Evolutionary conservation across 2,113 vertebrate genomes (phyloP), one percentile per base, ranked within the genome.

Genomic region (Cyprinus carpio): DNA sequence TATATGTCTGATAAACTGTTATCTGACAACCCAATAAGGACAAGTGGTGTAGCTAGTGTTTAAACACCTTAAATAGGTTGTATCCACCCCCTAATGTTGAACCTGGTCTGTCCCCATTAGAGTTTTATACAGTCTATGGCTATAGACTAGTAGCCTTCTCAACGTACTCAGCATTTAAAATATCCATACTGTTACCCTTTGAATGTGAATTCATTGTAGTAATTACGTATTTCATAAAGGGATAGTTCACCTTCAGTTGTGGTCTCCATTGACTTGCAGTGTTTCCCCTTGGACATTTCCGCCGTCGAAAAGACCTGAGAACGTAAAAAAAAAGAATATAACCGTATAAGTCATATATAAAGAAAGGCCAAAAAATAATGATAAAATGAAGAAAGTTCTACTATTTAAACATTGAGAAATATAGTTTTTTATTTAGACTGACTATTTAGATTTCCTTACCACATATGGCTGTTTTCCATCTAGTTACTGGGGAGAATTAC

Each of bases 381-480:
- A 83, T 10, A 10, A 8, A 23, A 58, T 58, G 2, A 58, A 20
- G 65, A 71, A 71, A 69, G 29, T 12, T 67, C 11, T 34, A 54
- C 51, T 40, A 46, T 46, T 10, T 43, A 43, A 10, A 46, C 10
- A 46, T 46, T 12, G 43, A 46, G 43, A 46, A 46, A 46, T 12
- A 46, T 46, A 49, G 46, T 49, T 49, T 46, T 3, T 46, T 49
- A 49, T 49, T 13, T 49, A 13, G 46, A 49, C 46, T 49, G 3
- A 46, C 34, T 34, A 34, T 37, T 37, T 37, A 4, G 12, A 1
- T 49, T 49, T 49, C 12, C 46, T 92, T 89, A 99, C 98, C 98
- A 93, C 98, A 99, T 90, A 99, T 99, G 0, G 98, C 98, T 51
- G 96, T 98, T 90, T 98, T 99, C 98, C 98, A 99, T n/a, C 96